Percentiles rank a stretch among this genome's conserved stretches.
phyloP scores from a whole-genome alignment of 2,797 vertebrate genomes.

The Columba guinea region DNA sequence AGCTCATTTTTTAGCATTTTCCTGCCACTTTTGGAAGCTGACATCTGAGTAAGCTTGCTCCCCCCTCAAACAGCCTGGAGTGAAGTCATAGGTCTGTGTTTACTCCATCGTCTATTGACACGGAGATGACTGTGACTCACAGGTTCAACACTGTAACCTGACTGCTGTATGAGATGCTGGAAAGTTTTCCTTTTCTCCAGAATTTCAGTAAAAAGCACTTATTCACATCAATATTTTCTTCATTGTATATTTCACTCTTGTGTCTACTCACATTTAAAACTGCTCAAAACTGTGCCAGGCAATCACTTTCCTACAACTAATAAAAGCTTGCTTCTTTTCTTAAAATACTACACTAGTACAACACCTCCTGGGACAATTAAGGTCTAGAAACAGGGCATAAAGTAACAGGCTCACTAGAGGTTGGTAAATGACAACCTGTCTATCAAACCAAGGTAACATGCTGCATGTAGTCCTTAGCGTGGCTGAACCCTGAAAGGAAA shows the following conservation, averaged over 20 bases:
- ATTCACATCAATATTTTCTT: background rate
- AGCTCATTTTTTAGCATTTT: background rate
- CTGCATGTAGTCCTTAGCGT: background rate
- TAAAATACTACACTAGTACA: background rate
- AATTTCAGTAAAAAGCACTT: background rate
- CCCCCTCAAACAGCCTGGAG: background rate
- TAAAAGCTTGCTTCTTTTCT: background rate
- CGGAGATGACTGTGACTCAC: slow-evolving; percentile 68
- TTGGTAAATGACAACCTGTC: background rate
- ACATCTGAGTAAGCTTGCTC: background rate
- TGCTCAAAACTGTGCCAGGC: background rate
- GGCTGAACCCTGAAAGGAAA: background rate
- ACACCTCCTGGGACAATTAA: background rate
- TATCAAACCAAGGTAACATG: background rate
- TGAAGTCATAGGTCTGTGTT: slow-evolving; percentile 59
- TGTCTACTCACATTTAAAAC: background rate
- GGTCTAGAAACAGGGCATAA: background rate
- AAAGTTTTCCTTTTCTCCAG: slow-evolving; percentile 57
- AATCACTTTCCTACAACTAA: background rate
- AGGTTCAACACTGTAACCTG: slow-evolving; percentile 63
- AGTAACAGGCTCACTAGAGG: background rate
- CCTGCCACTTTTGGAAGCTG: background rate
- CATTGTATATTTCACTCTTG: slow-evolving; percentile 2
- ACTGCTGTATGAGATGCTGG: slow-evolving; percentile 34
- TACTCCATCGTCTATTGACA: slow-evolving; percentile 42